A percentile compares a stretch with the other conserved stretches of the same genome.
phyloP scores from a whole-genome alignment of 1,140 invertebrate genomes.

The Panulirus ornatus region DNA sequence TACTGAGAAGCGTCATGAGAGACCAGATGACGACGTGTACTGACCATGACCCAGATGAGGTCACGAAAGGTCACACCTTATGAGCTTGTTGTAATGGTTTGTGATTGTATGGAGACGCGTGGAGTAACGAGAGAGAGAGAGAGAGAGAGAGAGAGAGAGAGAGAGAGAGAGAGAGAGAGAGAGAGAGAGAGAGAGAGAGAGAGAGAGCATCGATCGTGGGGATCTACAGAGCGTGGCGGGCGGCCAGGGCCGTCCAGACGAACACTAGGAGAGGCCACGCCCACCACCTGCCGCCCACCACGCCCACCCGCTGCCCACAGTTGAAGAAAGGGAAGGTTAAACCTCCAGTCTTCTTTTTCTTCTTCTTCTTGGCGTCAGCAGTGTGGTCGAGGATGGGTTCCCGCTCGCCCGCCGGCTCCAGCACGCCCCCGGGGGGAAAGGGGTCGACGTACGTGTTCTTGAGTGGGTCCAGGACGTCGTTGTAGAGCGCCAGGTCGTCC shows the following conservation, averaged over 20 bases:
- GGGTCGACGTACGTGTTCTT: constrained; percentile 4
- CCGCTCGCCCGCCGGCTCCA: neutral
- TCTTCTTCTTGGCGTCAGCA: neutral
- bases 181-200: no score
- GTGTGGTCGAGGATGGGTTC: neutral
- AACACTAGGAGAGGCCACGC: neutral
- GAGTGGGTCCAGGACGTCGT: constrained; percentile 1
- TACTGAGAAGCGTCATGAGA: no score
- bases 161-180: neutral
- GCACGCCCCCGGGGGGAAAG: neutral
- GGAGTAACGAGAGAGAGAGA: no score
- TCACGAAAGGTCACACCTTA: no score
- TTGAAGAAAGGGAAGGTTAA: neutral
- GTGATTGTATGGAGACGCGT: no score
- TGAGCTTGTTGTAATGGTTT: no score
- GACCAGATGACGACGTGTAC: no score
- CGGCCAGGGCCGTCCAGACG: no score
- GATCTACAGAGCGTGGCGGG: no score
- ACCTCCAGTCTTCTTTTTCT: neutral
- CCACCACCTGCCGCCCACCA: constrained; percentile 1
- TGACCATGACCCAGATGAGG: no score
- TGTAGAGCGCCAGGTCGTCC: neutral
- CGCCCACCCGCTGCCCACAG: neutral
- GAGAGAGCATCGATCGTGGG: neutral
- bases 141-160: no score